phyloP scores from a whole-genome alignment of 2,888 invertebrate species.

The Rhopalosiphum nymphaeae region DNA sequence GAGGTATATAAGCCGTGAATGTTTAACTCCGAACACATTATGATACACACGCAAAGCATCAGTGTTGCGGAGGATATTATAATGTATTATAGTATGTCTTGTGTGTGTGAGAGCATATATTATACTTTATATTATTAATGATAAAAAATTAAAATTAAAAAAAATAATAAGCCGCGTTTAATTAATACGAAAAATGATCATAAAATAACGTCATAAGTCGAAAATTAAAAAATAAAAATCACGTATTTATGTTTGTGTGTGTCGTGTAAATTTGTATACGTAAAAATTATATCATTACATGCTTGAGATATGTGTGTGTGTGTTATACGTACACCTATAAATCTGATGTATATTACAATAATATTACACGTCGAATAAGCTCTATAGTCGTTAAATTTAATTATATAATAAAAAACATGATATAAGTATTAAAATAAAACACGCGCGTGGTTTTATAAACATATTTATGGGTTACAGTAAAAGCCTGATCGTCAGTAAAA shows the following conservation, averaged over 20 bases:
- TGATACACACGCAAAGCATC: background rate
- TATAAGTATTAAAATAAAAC: slow-evolving; percentile 13
- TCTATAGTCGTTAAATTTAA: slow-evolving; percentile 15
- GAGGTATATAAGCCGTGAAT: slow-evolving; percentile 32
- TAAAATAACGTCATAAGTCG: slow-evolving; percentile 13
- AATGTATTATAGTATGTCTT: background rate
- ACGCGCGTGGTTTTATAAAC: background rate
- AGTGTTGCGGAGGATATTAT: background rate
- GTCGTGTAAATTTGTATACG: background rate
- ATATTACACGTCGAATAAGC: background rate
- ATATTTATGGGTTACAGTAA: background rate
- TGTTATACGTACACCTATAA: background rate
- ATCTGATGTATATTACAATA: slow-evolving; percentile 17
- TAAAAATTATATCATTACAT: slow-evolving; percentile 6
- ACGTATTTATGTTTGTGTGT: background rate
- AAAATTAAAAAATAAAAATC: slow-evolving; percentile 14
- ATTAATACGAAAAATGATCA: slow-evolving; percentile 9
- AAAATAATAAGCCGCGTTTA: background rate
- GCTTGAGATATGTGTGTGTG: background rate
- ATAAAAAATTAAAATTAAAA: slow-evolving; percentile 22
- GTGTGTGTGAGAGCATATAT: background rate
- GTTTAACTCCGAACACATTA: background rate
- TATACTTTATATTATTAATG: background rate
- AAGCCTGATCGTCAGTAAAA: background rate
- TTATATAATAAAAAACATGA: slow-evolving; percentile 13